These are phyloP conservation scores for Leucozona laternaria DNA, from an alignment of 2,888 invertebrate species.

Conservation along the genomic window DNA sequence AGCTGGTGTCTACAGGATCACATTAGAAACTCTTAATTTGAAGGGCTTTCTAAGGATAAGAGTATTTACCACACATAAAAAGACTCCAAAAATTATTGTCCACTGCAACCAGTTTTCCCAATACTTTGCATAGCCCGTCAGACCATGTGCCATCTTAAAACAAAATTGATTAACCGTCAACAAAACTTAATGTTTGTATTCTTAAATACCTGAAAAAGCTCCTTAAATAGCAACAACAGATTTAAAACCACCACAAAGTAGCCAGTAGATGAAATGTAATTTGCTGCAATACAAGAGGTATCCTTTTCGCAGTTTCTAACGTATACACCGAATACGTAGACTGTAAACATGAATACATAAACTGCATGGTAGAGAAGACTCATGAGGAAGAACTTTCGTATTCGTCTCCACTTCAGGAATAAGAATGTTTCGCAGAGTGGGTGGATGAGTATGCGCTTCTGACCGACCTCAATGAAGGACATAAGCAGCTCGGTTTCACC, in stretches of 20 bases:
- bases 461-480: conserved; percentile 91
- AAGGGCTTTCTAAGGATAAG: not conserved
- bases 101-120: conserved; percentile 95
- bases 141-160: conserved; percentile 87
- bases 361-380: conserved; percentile 91
- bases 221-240: conserved; percentile 88
- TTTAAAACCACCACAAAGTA: conserved; percentile 88
- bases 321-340: conserved; percentile 87
- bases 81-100: conserved; percentile 89
- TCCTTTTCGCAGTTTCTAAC: conserved; percentile 80
- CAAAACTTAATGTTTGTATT: not conserved
- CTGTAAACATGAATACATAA: conserved; percentile 90
- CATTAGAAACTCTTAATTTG: not conserved
- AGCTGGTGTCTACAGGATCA: conserved; percentile 80
- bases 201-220: conserved; percentile 84
- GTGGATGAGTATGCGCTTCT: conserved; percentile 91
- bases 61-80: conserved; percentile 86
- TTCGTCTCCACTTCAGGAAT: conserved; percentile 92
- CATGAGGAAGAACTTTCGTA: conserved; percentile 91
- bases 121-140: conserved; percentile 89
- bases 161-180: not conserved
- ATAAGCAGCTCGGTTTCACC: conserved; percentile 89
- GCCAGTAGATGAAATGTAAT: conserved; percentile 83
- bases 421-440: conserved; percentile 94
- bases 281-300: conserved; percentile 79